Evolutionary conservation across 2,888 invertebrate species (phyloP).

Genomic region (Mythimna lalbum): DNA sequence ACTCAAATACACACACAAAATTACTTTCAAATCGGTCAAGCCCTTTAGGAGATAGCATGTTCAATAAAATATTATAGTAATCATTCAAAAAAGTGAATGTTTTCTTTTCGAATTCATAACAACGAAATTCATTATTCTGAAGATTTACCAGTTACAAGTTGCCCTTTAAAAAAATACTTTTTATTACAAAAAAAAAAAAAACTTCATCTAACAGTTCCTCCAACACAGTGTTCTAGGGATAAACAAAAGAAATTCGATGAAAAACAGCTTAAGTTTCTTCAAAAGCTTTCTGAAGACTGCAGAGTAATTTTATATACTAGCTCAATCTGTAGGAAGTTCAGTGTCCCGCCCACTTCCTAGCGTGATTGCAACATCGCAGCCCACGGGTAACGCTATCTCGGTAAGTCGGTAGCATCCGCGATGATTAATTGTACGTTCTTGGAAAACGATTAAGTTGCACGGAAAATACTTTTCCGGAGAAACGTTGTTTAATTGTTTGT

Average conservation of each 20-base stretch:
- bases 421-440: constrained; percentile 35
- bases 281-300: constrained; percentile 4
- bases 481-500: constrained; percentile 27
- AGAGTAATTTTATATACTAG: constrained; percentile 30
- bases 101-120: too few species aligned
- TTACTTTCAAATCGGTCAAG: too few species aligned
- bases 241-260: constrained; percentile 13
- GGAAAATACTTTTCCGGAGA: constrained; percentile 16
- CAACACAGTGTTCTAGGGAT: background rate
- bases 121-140: background rate
- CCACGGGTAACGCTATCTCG: constrained; percentile 32
- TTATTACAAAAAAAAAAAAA: background rate
- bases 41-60: too few species aligned
- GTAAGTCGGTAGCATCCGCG: constrained; percentile 27
- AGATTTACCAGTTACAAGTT: background rate
- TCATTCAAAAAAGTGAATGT: too few species aligned
- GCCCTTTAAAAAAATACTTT: background rate
- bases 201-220: background rate
- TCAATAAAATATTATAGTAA: background rate
- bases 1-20: too few species aligned
- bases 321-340: constrained; percentile 10
- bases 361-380: constrained; percentile 36
- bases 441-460: constrained; percentile 29
- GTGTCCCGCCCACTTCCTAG: constrained; percentile 13
- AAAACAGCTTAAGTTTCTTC: constrained; percentile 30